phyloP scores from a whole-genome alignment of 2,113 vertebrate genomes.

The Odontophorus gujanensis region DNA sequence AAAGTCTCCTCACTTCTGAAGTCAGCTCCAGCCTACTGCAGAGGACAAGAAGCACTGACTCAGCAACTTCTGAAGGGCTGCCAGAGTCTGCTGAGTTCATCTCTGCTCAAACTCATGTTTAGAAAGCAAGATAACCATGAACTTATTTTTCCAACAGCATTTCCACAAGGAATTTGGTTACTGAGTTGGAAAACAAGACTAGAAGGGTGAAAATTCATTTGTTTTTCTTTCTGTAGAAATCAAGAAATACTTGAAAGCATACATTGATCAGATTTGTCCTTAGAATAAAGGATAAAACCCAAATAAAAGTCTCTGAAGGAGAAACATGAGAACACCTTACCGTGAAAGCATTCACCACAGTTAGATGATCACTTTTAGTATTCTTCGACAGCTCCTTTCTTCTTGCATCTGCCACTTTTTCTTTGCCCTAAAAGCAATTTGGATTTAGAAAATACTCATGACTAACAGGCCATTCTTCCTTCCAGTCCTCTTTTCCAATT shows the following conservation, averaged over 20 bases:
- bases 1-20: neutral
- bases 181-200: neutral
- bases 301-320: neutral
- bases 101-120: neutral
- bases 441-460: neutral
- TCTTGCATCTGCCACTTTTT: constrained; percentile 93
- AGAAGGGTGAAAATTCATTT: neutral
- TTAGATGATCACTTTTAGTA: constrained; percentile 94
- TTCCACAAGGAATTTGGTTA: neutral
- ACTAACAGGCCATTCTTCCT: neutral
- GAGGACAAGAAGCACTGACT: neutral
- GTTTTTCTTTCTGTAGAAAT: neutral
- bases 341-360: constrained; percentile 92
- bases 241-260: neutral
- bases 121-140: neutral
- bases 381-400: constrained; percentile 89
- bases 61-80: neutral
- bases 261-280: neutral
- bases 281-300: neutral
- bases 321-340: constrained; percentile 69
- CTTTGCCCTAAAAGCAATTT: constrained; percentile 87
- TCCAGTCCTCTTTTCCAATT: neutral
- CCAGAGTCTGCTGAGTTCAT: neutral
- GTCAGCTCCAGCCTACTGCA: neutral
- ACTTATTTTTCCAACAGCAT: neutral